These are phyloP conservation scores for Bubalus kerabau DNA, from an alignment of 2,113 vertebrate genomes.

Conservation along the genomic window DNA sequence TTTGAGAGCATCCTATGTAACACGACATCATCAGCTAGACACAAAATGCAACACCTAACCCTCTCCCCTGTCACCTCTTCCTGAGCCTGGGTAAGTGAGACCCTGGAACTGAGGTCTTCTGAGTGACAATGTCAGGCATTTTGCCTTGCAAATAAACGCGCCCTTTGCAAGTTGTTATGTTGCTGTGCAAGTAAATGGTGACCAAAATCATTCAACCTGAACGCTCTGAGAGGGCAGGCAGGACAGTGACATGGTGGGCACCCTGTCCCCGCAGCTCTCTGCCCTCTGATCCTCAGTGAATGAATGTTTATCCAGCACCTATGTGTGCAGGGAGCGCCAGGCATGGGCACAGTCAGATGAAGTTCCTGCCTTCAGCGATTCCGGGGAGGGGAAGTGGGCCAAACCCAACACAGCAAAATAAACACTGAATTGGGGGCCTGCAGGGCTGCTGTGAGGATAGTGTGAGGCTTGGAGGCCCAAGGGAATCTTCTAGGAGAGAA, in stretches of 20 bases:
- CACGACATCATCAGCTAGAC: not conserved
- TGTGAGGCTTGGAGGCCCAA: not conserved
- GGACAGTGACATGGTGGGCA: accelerated
- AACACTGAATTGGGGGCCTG: not conserved
- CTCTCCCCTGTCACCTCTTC: not conserved
- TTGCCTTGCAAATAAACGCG: not conserved
- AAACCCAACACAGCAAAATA: not conserved
- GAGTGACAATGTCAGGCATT: not conserved
- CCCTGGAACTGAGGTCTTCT: not conserved
- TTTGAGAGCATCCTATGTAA: not conserved
- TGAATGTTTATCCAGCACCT: not conserved
- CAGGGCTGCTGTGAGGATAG: not conserved
- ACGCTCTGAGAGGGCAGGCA: not conserved
- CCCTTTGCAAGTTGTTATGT: not conserved
- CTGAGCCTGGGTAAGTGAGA: not conserved
- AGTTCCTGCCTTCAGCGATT: not conserved
- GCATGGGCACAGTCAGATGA: accelerated
- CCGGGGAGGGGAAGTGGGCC: too few relatives aligned
- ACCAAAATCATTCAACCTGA: not conserved
- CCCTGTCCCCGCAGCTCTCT: not conserved
- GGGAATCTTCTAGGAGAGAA: not conserved
- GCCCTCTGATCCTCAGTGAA: not conserved
- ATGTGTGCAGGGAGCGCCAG: accelerated
- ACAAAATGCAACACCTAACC: not conserved
- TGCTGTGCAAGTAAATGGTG: not conserved